A percentile compares a stretch with the other conserved stretches of the same genome.
Evolutionary conservation across 2,888 invertebrate species (phyloP).

Genomic region (Rhogogaster chlorosoma): DNA sequence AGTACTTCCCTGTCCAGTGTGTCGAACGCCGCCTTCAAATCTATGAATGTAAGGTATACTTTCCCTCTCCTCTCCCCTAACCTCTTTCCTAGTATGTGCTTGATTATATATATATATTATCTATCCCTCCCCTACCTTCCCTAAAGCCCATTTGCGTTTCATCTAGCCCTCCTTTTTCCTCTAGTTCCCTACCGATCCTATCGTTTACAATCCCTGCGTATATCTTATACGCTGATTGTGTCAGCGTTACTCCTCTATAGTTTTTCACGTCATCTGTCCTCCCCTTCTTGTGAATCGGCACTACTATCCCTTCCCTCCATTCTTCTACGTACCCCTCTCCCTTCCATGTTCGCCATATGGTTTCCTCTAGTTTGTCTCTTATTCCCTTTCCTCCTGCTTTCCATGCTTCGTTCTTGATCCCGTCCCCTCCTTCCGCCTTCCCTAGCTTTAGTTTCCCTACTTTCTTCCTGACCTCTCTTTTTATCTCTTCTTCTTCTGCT

Average conservation of each 20-base stretch:
- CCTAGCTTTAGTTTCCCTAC: neutral
- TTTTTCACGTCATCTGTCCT: slow-evolving; percentile 28
- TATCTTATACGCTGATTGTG: slow-evolving; percentile 46
- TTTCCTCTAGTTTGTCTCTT: neutral
- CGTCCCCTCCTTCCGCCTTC: slow-evolving; percentile 1
- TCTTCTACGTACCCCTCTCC: slow-evolving; percentile 42
- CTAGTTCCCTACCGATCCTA: slow-evolving; percentile 43
- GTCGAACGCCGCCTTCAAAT: slow-evolving; percentile 57
- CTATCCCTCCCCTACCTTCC: slow-evolving; percentile 48
- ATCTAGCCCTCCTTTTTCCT: slow-evolving; percentile 39
- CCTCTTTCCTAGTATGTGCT: slow-evolving; percentile 41
- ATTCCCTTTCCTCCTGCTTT: neutral
- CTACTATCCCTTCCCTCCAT: slow-evolving; percentile 48
- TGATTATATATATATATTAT: slow-evolving; percentile 55
- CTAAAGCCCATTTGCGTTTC: slow-evolving; percentile 55
- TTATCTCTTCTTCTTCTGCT: neutral
- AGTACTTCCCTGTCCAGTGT: slow-evolving; percentile 53
- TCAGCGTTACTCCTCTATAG: slow-evolving; percentile 54
- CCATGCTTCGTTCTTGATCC: slow-evolving; percentile 23
- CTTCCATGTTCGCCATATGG: neutral
- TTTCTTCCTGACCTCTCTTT: neutral
- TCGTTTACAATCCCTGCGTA: slow-evolving; percentile 50
- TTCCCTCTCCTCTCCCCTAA: slow-evolving; percentile 51
- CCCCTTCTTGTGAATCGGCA: slow-evolving; percentile 45
- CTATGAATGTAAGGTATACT: slow-evolving; percentile 49